phyloP scores from a whole-genome alignment of 2,113 vertebrate genomes.

The Rhadina sibilatrix region DNA sequence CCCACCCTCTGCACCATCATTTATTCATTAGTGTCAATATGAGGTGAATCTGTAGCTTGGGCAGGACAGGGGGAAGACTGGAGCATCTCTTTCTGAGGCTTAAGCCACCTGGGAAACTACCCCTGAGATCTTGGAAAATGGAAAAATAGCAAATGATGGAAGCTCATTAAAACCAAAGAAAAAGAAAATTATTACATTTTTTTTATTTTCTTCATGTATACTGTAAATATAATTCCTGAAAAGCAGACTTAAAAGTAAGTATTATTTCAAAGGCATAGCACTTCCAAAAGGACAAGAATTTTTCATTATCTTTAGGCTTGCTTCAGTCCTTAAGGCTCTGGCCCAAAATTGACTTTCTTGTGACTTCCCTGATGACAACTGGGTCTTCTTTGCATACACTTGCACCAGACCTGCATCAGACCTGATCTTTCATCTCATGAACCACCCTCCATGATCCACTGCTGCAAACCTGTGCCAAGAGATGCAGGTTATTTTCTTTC shows the following conservation, averaged over 20 bases:
- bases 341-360: background rate
- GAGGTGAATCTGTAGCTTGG: background rate
- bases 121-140: background rate
- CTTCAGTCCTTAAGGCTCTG: background rate
- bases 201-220: background rate
- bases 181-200: background rate
- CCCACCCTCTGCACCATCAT: background rate
- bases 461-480: background rate
- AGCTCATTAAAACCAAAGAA: background rate
- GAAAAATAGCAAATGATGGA: background rate
- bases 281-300: background rate
- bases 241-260: background rate
- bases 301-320: background rate
- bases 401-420: background rate
- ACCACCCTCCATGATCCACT: accelerated
- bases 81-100: background rate
- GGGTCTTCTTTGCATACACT: accelerated
- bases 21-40: background rate
- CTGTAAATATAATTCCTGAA: background rate
- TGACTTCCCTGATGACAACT: background rate
- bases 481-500: background rate
- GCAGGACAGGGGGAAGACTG: background rate
- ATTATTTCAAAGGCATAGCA: background rate
- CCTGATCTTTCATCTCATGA: background rate
- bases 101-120: background rate